Evolutionary conservation across 2,113 vertebrate genomes (phyloP).

Genomic region (Ovibos moschatus): DNA sequence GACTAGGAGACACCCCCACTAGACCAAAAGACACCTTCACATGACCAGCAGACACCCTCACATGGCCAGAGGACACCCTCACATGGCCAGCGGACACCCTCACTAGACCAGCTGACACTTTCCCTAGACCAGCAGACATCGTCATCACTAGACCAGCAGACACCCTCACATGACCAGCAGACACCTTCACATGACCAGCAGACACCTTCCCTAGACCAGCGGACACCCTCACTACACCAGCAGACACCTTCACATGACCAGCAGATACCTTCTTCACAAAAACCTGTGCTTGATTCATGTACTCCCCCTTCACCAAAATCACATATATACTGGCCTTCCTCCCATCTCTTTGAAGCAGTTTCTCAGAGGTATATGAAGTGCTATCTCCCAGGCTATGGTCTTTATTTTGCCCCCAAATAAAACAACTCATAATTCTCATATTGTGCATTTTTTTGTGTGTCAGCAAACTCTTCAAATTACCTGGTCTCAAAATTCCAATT

Average conservation of each 20-base stretch:
- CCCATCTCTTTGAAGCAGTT: background rate
- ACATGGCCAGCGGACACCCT: fast-evolving
- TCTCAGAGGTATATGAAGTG: background rate
- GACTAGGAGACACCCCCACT: too few species aligned
- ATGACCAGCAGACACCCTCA: too few species aligned
- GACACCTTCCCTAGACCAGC: too few species aligned
- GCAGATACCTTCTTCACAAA: background rate
- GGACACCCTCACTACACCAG: too few species aligned
- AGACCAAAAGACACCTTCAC: too few species aligned
- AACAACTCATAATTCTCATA: background rate
- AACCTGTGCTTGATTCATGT: background rate
- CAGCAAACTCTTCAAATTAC: background rate
- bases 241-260: background rate
- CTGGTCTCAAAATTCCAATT: background rate
- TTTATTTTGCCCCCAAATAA: background rate
- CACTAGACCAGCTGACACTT: fast-evolving
- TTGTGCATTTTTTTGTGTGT: background rate
- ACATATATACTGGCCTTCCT: background rate
- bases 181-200: too few species aligned
- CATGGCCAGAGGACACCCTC: too few species aligned
- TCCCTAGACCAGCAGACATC: too few species aligned
- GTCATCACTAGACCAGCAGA: too few species aligned
- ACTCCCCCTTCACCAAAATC: background rate
- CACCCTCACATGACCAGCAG: too few species aligned
- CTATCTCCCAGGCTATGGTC: background rate